These are phyloP conservation scores for Psittacus erithacus DNA, from an alignment of 2,113 vertebrate genomes.

Conservation along the genomic window DNA sequence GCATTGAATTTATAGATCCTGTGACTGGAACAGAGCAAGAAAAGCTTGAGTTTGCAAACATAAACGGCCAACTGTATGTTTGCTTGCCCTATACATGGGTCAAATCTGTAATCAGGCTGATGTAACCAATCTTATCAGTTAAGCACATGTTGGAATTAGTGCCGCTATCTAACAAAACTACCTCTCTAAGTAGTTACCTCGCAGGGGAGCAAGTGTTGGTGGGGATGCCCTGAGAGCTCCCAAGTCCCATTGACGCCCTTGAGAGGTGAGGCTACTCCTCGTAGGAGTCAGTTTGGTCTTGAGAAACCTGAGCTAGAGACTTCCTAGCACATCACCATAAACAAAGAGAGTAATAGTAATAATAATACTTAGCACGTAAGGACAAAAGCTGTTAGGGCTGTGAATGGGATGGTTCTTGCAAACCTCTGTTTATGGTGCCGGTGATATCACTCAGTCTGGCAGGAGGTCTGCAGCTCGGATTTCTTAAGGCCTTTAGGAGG, in stretches of 20 bases:
- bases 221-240: background rate
- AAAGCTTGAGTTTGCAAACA: background rate
- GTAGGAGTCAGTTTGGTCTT: background rate
- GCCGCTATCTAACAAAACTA: background rate
- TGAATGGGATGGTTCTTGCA: background rate
- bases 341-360: background rate
- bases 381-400: background rate
- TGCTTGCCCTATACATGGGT: background rate
- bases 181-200: background rate
- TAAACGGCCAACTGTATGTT: background rate
- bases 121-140: background rate
- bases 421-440: background rate
- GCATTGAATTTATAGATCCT: background rate
- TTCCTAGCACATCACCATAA: background rate
- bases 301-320: background rate
- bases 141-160: background rate
- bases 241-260: background rate
- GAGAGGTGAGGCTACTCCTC: background rate
- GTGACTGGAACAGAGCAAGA: fast-evolving
- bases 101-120: background rate
- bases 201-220: background rate
- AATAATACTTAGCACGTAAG: background rate
- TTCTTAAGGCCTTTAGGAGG: slow-evolving; percentile 38
- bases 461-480: background rate
- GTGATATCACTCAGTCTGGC: slow-evolving; percentile 25